These are phyloP conservation scores for Chiloscyllium plagiosum DNA, from an alignment of 2,113 vertebrate species.

Conservation along the genomic window DNA sequence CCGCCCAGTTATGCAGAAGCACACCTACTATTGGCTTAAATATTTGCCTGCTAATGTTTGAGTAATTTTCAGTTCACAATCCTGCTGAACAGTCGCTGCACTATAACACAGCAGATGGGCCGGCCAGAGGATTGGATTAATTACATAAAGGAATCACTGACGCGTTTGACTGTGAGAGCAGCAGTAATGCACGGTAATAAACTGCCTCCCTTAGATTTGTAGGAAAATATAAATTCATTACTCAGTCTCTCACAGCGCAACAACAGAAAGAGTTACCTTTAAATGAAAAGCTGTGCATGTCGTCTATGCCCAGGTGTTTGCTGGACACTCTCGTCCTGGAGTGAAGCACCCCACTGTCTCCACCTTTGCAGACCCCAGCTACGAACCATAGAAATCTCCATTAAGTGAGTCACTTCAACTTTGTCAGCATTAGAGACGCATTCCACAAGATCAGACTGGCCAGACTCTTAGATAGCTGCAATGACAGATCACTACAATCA, in stretches of 20 bases:
- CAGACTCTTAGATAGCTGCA: neutral
- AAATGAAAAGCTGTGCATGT: neutral
- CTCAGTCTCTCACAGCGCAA: neutral
- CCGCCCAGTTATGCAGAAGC: neutral
- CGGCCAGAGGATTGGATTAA: neutral
- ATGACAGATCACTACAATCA: constrained; percentile 17
- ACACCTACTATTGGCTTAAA: neutral
- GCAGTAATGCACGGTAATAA: neutral
- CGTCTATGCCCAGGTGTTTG: neutral
- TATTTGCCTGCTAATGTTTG: neutral
- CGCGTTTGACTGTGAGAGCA: no score
- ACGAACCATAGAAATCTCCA: neutral
- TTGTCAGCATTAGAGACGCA: constrained; percentile 12
- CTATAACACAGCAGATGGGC: neutral
- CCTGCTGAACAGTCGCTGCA: neutral
- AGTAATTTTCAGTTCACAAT: neutral
- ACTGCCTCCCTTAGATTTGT: neutral
- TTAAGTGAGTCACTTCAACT: constrained; percentile 16
- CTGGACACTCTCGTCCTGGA: neutral
- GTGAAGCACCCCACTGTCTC: neutral
- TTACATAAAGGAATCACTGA: neutral
- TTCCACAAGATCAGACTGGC: constrained; percentile 10
- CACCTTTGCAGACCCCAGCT: neutral
- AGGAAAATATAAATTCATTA: neutral
- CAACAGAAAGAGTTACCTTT: constrained; percentile 21